These are phyloP conservation scores for Leptodactylus fallax DNA, from an alignment of 2,797 vertebrate genomes.

Conservation along the genomic window DNA sequence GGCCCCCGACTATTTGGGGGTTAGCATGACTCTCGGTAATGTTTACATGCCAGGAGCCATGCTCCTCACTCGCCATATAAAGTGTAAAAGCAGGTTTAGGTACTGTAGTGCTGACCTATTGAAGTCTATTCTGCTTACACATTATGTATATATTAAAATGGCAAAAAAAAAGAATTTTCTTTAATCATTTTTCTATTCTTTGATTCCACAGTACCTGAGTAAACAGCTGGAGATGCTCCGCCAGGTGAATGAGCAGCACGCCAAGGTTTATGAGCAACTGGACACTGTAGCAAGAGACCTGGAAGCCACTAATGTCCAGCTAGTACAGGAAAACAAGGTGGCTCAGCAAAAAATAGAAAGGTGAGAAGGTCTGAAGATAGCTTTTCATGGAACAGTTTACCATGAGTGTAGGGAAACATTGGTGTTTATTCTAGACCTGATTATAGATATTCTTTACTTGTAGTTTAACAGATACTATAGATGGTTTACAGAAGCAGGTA, in stretches of 20 bases:
- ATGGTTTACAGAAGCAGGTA: conserved; percentile 90
- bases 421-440: not conserved
- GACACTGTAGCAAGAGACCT: conserved; percentile 91
- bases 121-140: no score
- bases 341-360: conserved; percentile 96
- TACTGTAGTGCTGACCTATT: no score
- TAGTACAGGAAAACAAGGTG: conserved; percentile 92
- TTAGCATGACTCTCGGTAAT: no score
- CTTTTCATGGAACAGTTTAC: not conserved
- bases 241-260: conserved; percentile 95
- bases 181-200: conserved; percentile 16
- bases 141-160: no score
- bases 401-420: not conserved
- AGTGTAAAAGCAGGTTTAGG: no score
- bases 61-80: no score
- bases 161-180: no score
- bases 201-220: conserved; percentile 85
- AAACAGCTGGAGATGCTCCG: conserved; percentile 93
- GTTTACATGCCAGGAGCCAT: no score
- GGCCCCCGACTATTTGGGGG: no score
- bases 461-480: conserved; percentile 91
- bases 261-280: conserved; percentile 96
- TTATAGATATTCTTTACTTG: not conserved
- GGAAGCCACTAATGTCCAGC: conserved; percentile 94
- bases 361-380: conserved; percentile 71